Evolutionary conservation across 2,797 vertebrate species (phyloP).

Genomic region (Thripadectes ignobilis): DNA sequence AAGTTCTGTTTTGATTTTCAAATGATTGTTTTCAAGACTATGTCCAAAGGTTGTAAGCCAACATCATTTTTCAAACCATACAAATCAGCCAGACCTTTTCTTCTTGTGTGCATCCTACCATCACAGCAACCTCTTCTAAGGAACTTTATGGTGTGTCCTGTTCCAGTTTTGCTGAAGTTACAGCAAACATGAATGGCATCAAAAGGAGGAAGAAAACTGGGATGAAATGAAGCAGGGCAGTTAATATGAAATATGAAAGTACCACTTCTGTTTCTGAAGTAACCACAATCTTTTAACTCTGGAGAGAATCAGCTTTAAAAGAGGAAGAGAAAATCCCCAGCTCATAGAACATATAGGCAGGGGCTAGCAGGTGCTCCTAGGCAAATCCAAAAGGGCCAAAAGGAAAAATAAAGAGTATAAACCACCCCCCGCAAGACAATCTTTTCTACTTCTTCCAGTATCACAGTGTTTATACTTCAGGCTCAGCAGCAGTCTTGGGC

Average conservation of each 20-base stretch:
- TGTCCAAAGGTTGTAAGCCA: background rate
- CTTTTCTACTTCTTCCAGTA: background rate
- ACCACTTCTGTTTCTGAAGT: background rate
- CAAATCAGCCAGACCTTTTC: background rate
- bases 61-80: background rate
- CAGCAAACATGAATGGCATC: background rate
- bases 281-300: background rate
- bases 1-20: background rate
- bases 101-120: background rate
- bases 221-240: background rate
- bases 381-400: background rate
- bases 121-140: background rate
- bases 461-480: background rate
- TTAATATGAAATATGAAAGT: background rate
- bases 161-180: background rate
- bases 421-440: background rate
- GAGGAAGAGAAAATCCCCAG: background rate
- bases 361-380: background rate
- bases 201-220: background rate
- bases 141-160: background rate
- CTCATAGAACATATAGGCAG: background rate
- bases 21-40: background rate
- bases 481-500: background rate
- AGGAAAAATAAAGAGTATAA: background rate
- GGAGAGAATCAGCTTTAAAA: background rate